A percentile compares a stretch with the other conserved stretches of the same genome.
Evolutionary conservation across 2,888 invertebrate genomes (phyloP).

Genomic region (Oeneis ivallda): DNA sequence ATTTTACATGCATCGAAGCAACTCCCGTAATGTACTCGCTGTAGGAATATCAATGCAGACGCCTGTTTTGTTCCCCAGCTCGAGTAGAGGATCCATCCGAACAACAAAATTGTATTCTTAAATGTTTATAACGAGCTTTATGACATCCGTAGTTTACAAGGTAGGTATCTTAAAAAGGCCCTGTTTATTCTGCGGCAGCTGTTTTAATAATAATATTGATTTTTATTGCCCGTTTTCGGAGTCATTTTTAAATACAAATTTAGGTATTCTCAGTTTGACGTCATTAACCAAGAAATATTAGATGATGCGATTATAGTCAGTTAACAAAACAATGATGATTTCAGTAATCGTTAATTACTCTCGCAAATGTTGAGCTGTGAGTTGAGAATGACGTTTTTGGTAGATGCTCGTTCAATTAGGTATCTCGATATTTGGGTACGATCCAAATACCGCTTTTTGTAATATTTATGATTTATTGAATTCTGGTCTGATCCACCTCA

Average conservation of each 20-base stretch:
- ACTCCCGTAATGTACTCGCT: slow-evolving; percentile 77
- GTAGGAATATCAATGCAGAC: slow-evolving; percentile 71
- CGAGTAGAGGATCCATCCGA: slow-evolving; percentile 50
- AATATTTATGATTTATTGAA: slow-evolving; percentile 23
- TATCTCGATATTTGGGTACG: no score
- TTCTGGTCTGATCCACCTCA: slow-evolving; percentile 26
- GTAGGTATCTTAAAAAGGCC: slow-evolving; percentile 20
- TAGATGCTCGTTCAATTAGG: not conserved
- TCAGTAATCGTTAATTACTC: not conserved
- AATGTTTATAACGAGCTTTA: slow-evolving; percentile 33
- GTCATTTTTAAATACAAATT: not conserved
- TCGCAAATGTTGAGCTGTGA: not conserved
- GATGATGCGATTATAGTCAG: no score
- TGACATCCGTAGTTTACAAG: slow-evolving; percentile 35
- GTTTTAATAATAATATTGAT: slow-evolving; percentile 7
- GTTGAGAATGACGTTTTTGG: not conserved
- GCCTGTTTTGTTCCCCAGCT: slow-evolving; percentile 61
- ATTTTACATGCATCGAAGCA: slow-evolving; percentile 78
- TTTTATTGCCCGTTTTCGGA: not conserved
- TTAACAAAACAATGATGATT: no score
- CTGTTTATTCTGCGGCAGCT: slow-evolving; percentile 19
- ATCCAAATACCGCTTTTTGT: slow-evolving; percentile 16
- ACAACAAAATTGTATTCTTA: slow-evolving; percentile 35
- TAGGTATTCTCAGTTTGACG: not conserved
- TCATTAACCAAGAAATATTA: not conserved